These are phyloP conservation scores for Hylia prasina DNA, from an alignment of 2,113 vertebrate species.

Conservation along the genomic window DNA sequence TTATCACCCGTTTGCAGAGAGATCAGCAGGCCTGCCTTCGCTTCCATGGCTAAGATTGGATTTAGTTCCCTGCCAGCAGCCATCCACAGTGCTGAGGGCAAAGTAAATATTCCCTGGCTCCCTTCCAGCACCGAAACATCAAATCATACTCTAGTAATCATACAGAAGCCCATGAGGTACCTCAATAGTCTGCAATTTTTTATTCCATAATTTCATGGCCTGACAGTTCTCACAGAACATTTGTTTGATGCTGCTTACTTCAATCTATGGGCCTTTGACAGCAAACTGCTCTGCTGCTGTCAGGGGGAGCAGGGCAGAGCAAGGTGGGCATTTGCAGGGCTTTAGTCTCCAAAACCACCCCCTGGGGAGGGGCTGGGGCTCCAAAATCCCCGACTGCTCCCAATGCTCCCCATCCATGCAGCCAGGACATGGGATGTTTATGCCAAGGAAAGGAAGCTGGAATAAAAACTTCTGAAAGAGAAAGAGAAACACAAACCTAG, in stretches of 20 bases:
- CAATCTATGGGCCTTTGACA: background rate
- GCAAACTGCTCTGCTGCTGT: background rate
- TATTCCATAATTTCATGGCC: background rate
- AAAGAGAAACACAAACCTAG: background rate
- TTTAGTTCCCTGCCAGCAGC: constrained; percentile 55
- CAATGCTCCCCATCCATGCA: background rate
- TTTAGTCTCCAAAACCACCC: background rate
- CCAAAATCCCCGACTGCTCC: background rate
- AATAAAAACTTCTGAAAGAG: background rate
- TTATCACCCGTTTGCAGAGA: constrained; percentile 3
- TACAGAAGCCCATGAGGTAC: background rate
- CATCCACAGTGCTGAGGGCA: background rate
- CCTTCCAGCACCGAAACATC: background rate
- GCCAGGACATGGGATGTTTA: accelerated
- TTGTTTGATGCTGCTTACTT: background rate
- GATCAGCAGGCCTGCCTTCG: background rate
- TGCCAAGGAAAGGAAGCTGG: background rate
- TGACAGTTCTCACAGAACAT: background rate
- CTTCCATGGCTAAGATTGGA: background rate
- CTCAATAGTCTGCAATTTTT: background rate
- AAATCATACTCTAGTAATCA: background rate
- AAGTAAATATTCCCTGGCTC: background rate
- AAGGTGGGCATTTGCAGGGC: background rate
- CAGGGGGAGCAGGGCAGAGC: background rate
- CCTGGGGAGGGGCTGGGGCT: background rate